A percentile compares a stretch with the other conserved stretches of the same genome.
These are phyloP conservation scores for Mythimna vitellina DNA, from an alignment of 2,888 invertebrate species.

Conservation along the genomic window DNA sequence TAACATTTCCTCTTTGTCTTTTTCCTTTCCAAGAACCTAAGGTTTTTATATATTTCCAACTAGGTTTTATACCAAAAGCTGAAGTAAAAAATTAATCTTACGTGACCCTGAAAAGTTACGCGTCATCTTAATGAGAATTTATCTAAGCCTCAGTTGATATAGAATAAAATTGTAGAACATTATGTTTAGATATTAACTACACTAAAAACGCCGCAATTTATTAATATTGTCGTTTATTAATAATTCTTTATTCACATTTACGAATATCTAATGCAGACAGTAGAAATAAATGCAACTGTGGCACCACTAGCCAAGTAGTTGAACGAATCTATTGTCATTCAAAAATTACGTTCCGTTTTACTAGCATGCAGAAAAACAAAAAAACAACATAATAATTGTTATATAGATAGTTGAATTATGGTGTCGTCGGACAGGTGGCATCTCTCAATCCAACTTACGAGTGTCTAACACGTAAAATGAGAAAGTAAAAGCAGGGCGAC, in stretches of 20 bases:
- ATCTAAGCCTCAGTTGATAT: background rate
- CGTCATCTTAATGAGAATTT: background rate
- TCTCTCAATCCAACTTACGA: slow-evolving; percentile 70
- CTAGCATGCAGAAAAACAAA: slow-evolving; percentile 15
- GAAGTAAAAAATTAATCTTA: background rate
- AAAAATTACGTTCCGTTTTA: slow-evolving; percentile 3
- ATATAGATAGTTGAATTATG: slow-evolving; percentile 36
- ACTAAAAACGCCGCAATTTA: background rate
- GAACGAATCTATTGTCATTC: background rate
- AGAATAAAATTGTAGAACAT: background rate
- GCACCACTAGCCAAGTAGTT: background rate
- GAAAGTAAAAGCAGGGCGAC: slow-evolving; percentile 73
- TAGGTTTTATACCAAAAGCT: background rate
- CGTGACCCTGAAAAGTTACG: background rate
- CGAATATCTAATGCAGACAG: background rate
- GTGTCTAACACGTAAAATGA: slow-evolving; percentile 70
- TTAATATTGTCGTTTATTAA: background rate
- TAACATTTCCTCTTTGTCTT: background rate
- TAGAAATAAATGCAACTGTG: background rate
- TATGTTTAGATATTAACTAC: background rate
- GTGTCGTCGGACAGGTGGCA: slow-evolving; percentile 73
- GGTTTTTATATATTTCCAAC: background rate
- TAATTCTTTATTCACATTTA: too few relatives aligned
- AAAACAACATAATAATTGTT: slow-evolving; percentile 17
- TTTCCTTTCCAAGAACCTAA: background rate